A percentile compares a stretch with the other conserved stretches of the same genome.
Evolutionary conservation across 2,797 vertebrate genomes (phyloP).

Genomic region (Tolypeutes matacus): DNA sequence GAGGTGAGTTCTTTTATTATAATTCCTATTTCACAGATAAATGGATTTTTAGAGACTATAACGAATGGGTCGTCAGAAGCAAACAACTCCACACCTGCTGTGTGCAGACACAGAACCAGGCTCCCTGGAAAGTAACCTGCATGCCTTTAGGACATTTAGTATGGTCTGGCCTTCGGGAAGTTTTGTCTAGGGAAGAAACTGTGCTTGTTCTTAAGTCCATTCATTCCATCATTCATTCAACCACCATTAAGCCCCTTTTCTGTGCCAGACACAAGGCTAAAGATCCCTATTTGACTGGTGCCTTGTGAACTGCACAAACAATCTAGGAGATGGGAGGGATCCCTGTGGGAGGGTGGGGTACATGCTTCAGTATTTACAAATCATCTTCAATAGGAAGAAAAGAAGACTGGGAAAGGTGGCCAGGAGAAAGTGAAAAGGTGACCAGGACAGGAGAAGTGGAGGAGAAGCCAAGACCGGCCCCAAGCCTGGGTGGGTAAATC

Average conservation of each 20-base stretch:
- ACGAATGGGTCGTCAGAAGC: rapidly evolving
- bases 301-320: background rate
- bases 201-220: too few relatives aligned
- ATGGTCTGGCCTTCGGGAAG: background rate
- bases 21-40: background rate
- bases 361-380: background rate
- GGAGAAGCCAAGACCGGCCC: background rate
- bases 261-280: background rate
- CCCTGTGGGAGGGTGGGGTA: background rate
- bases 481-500: background rate
- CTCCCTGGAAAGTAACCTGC: background rate
- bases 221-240: background rate
- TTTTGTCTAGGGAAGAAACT: background rate
- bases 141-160: background rate
- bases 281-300: background rate
- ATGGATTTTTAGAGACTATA: background rate
- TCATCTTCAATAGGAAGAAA: background rate
- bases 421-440: background rate
- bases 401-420: background rate
- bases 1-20: background rate
- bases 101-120: background rate
- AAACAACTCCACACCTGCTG: background rate
- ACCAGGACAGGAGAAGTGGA: background rate
- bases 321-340: background rate
- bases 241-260: background rate